Percentiles rank a stretch among this genome's conserved stretches.
phyloP scores from a whole-genome alignment of 2,113 vertebrate species.

The Oncorhynchus mykiss region DNA sequence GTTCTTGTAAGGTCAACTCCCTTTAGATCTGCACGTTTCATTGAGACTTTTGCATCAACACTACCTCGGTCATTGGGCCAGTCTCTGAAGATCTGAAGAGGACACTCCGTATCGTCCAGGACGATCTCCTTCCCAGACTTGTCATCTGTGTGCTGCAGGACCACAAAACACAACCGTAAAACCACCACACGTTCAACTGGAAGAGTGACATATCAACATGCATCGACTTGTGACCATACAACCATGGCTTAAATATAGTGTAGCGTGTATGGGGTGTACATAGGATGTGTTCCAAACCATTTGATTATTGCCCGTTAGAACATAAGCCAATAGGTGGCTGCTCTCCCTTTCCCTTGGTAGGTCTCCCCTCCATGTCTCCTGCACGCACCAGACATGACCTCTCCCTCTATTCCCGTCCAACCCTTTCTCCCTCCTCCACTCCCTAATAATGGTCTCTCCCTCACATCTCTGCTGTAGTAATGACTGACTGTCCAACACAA shows the following conservation, averaged over 20 bases:
- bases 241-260: not conserved
- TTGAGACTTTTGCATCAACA: too few species aligned
- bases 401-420: not conserved
- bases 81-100: constrained; percentile 95
- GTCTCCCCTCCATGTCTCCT: too few species aligned
- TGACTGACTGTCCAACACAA: too few species aligned
- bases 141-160: constrained; percentile 86
- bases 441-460: not conserved
- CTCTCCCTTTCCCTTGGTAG: too few species aligned
- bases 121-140: constrained; percentile 87
- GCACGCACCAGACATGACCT: too few species aligned
- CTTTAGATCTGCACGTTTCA: too few species aligned
- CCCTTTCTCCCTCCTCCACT: not conserved
- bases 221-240: not conserved
- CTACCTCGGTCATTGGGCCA: constrained; percentile 95
- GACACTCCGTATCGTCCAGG: constrained; percentile 91
- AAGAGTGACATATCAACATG: too few species aligned
- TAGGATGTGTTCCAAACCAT: too few species aligned
- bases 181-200: not conserved
- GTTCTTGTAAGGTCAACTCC: too few species aligned
- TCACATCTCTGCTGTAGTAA: not conserved
- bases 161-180: not conserved
- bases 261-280: too few species aligned
- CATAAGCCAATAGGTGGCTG: too few species aligned
- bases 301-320: too few species aligned